phyloP scores from a whole-genome alignment of 2,113 vertebrate species.

The Xiphias gladius region DNA sequence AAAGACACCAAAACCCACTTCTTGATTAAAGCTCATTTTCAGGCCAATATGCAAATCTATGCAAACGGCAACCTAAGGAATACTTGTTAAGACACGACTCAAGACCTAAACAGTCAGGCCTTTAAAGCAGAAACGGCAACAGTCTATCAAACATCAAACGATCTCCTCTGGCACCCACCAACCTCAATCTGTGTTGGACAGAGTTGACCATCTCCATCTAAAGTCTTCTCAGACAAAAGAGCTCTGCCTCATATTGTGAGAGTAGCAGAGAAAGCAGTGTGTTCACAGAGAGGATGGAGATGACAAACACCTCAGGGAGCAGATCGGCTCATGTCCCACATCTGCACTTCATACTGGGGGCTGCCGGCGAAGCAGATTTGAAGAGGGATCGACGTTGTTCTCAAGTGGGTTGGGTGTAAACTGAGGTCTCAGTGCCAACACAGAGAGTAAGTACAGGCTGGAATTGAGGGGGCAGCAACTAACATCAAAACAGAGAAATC shows the following conservation, averaged over 20 bases:
- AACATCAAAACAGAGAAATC: constrained; percentile 77
- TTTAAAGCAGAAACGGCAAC: constrained; percentile 68
- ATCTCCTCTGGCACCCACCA: constrained; percentile 58
- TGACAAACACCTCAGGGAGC: constrained; percentile 74
- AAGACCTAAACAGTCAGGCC: constrained; percentile 47
- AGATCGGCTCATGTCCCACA: constrained; percentile 79
- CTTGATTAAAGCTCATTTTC: constrained; percentile 61
- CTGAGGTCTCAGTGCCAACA: constrained; percentile 68
- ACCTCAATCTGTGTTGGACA: constrained; percentile 58
- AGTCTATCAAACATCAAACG: constrained; percentile 73
- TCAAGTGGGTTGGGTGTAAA: constrained; percentile 80
- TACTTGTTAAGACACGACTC: constrained; percentile 46
- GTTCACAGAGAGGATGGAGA: constrained; percentile 83
- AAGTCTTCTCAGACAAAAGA: constrained; percentile 78
- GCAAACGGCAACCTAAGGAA: constrained; percentile 64
- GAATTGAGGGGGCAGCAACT: constrained; percentile 73
- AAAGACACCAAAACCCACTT: constrained; percentile 49
- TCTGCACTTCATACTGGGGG: constrained; percentile 75
- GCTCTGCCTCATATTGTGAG: constrained; percentile 69
- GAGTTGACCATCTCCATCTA: constrained; percentile 67
- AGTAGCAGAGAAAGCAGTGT: constrained; percentile 67
- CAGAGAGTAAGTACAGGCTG: constrained; percentile 79
- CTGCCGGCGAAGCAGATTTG: constrained; percentile 69
- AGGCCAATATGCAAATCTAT: constrained; percentile 66
- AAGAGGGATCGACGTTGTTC: constrained; percentile 72